Evolutionary conservation across 2,888 invertebrate species (phyloP).

Genomic region (Microplitis manilae): DNA sequence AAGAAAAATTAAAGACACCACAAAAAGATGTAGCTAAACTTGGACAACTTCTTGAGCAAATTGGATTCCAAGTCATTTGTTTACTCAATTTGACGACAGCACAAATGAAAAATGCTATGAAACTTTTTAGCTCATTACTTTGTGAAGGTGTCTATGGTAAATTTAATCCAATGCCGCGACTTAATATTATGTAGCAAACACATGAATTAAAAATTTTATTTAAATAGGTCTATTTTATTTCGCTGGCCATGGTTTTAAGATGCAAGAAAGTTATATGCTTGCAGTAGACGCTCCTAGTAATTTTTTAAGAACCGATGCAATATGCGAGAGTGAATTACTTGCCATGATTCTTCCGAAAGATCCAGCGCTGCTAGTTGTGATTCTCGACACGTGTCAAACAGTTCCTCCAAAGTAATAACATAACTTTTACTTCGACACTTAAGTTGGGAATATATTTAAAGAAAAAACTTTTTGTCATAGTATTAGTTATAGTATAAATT

Average conservation of each 20-base stretch:
- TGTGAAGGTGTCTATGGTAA: conserved; percentile 65
- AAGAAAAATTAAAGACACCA: conserved; percentile 58
- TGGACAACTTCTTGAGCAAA: conserved; percentile 56
- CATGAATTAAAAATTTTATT: background rate
- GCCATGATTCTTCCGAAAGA: conserved; percentile 57
- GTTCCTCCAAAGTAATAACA: conserved; percentile 61
- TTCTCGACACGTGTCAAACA: conserved; percentile 68
- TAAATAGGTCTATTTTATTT: conserved; percentile 65
- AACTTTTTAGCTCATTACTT: conserved; percentile 59
- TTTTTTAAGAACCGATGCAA: conserved; percentile 60
- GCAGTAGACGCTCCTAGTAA: conserved; percentile 62
- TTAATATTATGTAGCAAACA: too few relatives aligned
- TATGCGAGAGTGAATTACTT: conserved; percentile 65
- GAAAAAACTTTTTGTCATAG: background rate
- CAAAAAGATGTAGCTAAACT: conserved; percentile 63
- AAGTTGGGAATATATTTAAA: conserved; percentile 7
- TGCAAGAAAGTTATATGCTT: conserved; percentile 67
- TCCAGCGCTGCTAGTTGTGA: conserved; percentile 63
- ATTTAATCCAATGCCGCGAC: background rate
- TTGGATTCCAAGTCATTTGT: conserved; percentile 66
- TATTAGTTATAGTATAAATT: background rate
- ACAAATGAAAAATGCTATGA: conserved; percentile 65
- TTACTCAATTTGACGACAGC: conserved; percentile 60
- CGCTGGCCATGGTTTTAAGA: conserved; percentile 68
- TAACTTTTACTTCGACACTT: background rate